These are phyloP conservation scores for Galbula dea DNA, from an alignment of 2,113 vertebrate species.

Conservation along the genomic window DNA sequence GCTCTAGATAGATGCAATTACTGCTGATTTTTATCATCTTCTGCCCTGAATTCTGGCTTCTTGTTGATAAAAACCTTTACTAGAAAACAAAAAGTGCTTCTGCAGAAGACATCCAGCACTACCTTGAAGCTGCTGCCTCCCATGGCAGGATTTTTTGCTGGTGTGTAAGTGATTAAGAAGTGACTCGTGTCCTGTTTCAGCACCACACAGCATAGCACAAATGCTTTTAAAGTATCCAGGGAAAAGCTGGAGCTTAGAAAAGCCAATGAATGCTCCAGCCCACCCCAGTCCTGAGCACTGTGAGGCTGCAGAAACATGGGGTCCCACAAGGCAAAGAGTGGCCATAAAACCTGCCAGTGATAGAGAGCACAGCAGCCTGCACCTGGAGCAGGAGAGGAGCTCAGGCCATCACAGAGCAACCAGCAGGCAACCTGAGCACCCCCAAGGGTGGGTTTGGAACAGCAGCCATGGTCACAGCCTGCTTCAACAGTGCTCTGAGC, in stretches of 20 bases:
- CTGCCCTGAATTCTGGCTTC: fast-evolving
- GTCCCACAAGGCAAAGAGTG: fast-evolving
- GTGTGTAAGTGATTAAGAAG: background rate
- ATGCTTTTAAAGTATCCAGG: background rate
- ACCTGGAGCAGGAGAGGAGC: background rate
- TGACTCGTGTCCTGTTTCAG: background rate
- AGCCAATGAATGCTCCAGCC: background rate
- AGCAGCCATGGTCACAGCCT: background rate
- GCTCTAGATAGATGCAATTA: background rate
- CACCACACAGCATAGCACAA: background rate
- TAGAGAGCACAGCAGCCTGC: background rate
- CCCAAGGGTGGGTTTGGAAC: background rate
- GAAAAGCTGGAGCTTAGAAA: background rate
- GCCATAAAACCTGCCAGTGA: background rate
- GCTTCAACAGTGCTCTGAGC: fast-evolving
- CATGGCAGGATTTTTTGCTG: background rate
- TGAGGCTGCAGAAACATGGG: fast-evolving
- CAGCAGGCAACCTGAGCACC: background rate
- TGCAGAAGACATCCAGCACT: background rate
- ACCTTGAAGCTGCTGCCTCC: fast-evolving
- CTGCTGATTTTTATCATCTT: background rate
- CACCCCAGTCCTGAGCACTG: fast-evolving
- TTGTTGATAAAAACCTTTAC: background rate
- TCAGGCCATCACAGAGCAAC: background rate
- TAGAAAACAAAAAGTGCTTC: background rate